Percentiles rank a stretch among this genome's conserved stretches.
Evolutionary conservation across 2,113 vertebrate genomes (phyloP).

Genomic region (Pluvianellus socialis): DNA sequence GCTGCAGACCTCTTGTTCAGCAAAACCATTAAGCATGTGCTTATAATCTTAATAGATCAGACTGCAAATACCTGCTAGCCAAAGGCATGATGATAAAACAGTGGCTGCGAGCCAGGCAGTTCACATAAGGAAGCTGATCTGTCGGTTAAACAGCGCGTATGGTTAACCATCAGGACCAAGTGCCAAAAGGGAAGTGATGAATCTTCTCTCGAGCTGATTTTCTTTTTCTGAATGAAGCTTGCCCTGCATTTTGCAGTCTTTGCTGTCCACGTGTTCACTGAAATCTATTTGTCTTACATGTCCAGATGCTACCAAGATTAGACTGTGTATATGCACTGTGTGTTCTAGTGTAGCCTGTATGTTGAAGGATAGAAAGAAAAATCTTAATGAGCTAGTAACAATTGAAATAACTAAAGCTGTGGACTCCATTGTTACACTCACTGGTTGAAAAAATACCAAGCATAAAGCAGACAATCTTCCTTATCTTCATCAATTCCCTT

Average conservation of each 20-base stretch:
- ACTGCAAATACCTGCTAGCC: not conserved
- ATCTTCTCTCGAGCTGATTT: not conserved
- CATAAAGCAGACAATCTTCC: not conserved
- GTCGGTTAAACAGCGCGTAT: not conserved
- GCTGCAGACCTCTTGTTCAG: not conserved
- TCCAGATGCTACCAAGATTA: not conserved
- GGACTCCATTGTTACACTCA: not conserved
- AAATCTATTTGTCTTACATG: not conserved
- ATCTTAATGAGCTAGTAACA: not conserved
- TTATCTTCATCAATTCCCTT: not conserved
- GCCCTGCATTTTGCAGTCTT: not conserved
- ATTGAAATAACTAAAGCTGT: not conserved
- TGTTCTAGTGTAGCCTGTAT: not conserved
- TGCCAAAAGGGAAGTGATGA: not conserved
- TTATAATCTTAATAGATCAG: conserved; percentile 19
- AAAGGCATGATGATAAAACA: not conserved
- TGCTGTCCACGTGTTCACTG: not conserved
- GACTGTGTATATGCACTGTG: no score
- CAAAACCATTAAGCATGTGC: not conserved
- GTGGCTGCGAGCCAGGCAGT: conserved; percentile 19
- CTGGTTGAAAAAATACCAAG: not conserved
- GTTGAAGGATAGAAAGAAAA: not conserved
- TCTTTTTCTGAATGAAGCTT: conserved; percentile 1
- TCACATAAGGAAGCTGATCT: conserved; percentile 3
- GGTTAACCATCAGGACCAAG: not conserved